Base-by-base conservation (phyloP, 2,797 vertebrate genomes). In the Brachymystax lenok region DNA sequence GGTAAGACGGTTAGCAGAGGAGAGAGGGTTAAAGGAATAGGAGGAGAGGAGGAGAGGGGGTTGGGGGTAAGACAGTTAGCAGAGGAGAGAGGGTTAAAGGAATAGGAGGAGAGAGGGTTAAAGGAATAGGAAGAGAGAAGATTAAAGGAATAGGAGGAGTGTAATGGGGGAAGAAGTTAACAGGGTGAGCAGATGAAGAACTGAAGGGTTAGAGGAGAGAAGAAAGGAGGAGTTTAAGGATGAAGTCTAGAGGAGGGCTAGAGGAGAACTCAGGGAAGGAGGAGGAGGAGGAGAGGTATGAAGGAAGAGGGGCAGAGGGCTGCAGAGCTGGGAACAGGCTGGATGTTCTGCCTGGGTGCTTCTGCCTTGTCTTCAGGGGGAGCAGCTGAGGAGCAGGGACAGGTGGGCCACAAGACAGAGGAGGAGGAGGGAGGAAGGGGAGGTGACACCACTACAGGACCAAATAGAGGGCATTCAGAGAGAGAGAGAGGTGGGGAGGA, bases 311-410 rank as follows among this genome's bases (percentile, higher is more conserved):
- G 73, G 76, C 74, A 73, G 79, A 83, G 77, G 71, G 77, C 69
- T 79, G 80, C 79, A 78, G 79, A 75, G 84, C 70, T 85, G 81
- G 77, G 85, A 89, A 88, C 91, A 90, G 87, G 84, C 84, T 87
- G 88, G 88, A 87, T 90, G 89, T 92, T 92, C 90, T 93, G 92
- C 91, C 87, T 91, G 89, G 87, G 82, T 90, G 91, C 87, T 80
- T 87, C 88, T 79, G 84, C 87, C 88, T 81, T 89, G 88, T 91
- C 91, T 93, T 87, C 88, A 87, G 90, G 90, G 88, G 90, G 84
- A 86, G 89, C 86, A 88, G 92, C 89, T 91, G 88, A 92, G 89
- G 84, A 92, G 85, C 82, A 89, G 83, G 85, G 82, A 56, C 67
- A 75, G 71, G 56, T 52, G 63, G 74, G 77, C 66, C 64, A 70